Base-by-base conservation (phyloP, 2,888 invertebrate genomes). In the Branchipolynoe longqiensis region DNA sequence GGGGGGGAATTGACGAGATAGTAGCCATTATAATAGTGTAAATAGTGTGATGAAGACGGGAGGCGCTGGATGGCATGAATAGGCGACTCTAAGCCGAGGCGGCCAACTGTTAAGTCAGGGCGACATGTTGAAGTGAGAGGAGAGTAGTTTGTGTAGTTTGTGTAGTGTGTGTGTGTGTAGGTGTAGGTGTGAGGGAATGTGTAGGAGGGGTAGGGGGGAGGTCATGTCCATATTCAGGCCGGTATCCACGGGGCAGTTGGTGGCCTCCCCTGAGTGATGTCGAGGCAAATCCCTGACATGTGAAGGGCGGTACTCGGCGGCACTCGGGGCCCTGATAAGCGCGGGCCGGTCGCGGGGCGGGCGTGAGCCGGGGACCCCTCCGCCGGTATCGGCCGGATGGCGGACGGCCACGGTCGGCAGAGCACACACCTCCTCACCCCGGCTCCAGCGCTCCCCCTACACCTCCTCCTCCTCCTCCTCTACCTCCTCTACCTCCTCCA, bases 301-400 rank as follows among this genome's bases (percentile, higher is more conserved):
- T 69, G 69, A 69, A 25, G 38, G 69, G 69, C 69, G 36, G 36
- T 25, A 25, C 4, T 4, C 58, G n/a, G 58, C 58, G n/a, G 22
- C 22, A 4, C 38, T 18, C 36, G 6, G 22, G 8, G n/a, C 18
- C n/a, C 69, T 38, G 69, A 69, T 69, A 69, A 69, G 69, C 36
- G 33, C n/a, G 69, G 36, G 69, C 36, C 69, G 38, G 36, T 8
- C 14, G 69, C 69, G 69, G 12, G n/a, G 58, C 58, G 14, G 58
- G 58, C 69, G 69, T 22, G 69, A 4, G n/a, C n/a, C n/a, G n/a
- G n/a, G n/a, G n/a, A n/a, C n/a, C n/a, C n/a, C n/a, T n/a, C n/a
- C 2, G 69, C 62, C 62, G 36, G 36, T 78, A 78, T 78, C 78
- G 28, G 54, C 22, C 78, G 78, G 78, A 78, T 48, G 78, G 78